These are phyloP conservation scores for Drosophila neonasuta DNA, from an alignment of 2,888 invertebrate genomes.

Conservation along the genomic window DNA sequence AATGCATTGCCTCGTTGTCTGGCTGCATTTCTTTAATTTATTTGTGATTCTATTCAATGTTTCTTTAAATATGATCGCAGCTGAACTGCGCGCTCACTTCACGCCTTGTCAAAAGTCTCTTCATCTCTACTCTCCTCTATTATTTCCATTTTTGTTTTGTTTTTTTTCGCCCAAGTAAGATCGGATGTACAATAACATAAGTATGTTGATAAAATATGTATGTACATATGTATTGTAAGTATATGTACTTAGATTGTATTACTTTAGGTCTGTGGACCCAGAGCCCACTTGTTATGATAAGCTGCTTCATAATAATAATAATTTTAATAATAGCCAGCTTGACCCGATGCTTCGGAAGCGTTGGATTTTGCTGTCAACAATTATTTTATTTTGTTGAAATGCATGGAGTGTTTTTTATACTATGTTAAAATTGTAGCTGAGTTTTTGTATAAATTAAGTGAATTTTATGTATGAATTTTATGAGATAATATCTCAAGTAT, in stretches of 20 bases:
- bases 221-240: neutral
- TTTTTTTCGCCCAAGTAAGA: too few species aligned
- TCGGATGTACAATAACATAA: too few species aligned
- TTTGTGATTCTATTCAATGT: slow-evolving; percentile 47
- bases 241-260: slow-evolving; percentile 36
- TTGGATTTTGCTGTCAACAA: too few species aligned
- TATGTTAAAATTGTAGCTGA: too few species aligned
- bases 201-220: neutral
- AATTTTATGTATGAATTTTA: too few species aligned
- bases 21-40: slow-evolving; percentile 52
- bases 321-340: too few species aligned
- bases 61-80: slow-evolving; percentile 36
- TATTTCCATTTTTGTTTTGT: slow-evolving; percentile 5
- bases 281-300: slow-evolving; percentile 46
- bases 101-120: slow-evolving; percentile 11
- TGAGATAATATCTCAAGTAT: too few species aligned
- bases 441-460: too few species aligned
- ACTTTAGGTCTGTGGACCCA: slow-evolving; percentile 11
- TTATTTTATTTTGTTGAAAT: too few species aligned
- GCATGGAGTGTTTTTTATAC: too few species aligned
- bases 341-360: too few species aligned
- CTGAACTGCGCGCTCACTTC: slow-evolving; percentile 16
- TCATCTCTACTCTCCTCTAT: neutral
- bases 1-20: slow-evolving; percentile 33
- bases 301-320: neutral